phyloP scores from a whole-genome alignment of 2,888 invertebrate species.

The Drosophila borborema region DNA sequence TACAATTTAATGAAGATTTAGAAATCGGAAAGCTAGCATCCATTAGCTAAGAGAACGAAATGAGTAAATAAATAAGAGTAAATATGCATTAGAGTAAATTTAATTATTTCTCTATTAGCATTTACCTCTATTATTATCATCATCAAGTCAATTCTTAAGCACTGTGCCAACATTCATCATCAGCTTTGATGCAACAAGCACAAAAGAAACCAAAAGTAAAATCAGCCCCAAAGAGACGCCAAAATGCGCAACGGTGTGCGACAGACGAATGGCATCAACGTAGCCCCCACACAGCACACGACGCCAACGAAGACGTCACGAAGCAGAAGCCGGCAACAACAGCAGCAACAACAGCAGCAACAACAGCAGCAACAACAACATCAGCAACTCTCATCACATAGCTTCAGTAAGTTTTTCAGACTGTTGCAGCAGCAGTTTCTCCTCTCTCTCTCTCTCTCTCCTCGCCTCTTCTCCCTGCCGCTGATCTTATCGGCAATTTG shows the following conservation, averaged over 20 bases:
- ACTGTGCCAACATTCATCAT: constrained; percentile 52
- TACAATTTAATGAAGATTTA: background rate
- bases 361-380: constrained; percentile 11
- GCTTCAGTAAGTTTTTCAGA: constrained; percentile 25
- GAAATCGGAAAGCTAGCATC: background rate
- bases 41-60: no score
- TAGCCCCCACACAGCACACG: constrained; percentile 64
- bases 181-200: constrained; percentile 50
- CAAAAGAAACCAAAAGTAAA: constrained; percentile 7
- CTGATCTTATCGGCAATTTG: constrained; percentile 82
- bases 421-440: constrained; percentile 18
- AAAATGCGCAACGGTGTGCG: constrained; percentile 39
- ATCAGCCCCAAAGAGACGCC: constrained; percentile 26
- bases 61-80: no score
- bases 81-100: background rate
- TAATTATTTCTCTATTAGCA: background rate
- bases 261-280: constrained; percentile 25
- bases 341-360: constrained; percentile 7
- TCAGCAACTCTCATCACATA: constrained; percentile 36
- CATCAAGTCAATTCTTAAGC: background rate
- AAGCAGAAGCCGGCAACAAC: constrained; percentile 25
- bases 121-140: no score
- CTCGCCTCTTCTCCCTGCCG: constrained; percentile 44
- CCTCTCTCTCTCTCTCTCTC: constrained; percentile 11
- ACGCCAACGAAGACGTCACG: constrained; percentile 48